Percentiles rank a stretch among this genome's conserved stretches.
These are phyloP conservation scores for Nowickia ferox DNA, from an alignment of 2,888 invertebrate genomes.

Conservation along the genomic window DNA sequence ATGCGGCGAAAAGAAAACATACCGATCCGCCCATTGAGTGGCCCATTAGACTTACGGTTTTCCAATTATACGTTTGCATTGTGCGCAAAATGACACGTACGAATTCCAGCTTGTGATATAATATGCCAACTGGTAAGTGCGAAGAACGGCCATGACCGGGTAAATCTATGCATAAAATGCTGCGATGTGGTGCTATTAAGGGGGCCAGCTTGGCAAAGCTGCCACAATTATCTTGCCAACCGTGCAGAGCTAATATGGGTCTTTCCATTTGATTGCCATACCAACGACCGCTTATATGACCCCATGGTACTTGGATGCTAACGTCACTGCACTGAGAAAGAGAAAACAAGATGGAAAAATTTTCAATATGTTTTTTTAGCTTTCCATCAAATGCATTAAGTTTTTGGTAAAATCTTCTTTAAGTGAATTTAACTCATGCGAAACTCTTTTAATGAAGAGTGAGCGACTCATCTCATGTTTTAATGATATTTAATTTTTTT, in stretches of 20 bases:
- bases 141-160: conserved; percentile 90
- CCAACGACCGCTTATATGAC: conserved; percentile 87
- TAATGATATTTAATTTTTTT: no score
- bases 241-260: conserved; percentile 89
- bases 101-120: conserved; percentile 81
- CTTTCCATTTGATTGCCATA: conserved; percentile 87
- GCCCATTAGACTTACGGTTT: conserved; percentile 87
- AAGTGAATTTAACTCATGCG: no score
- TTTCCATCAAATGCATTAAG: no score
- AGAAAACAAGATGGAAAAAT: background rate
- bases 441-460: no score
- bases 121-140: conserved; percentile 86
- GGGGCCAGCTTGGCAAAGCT: conserved; percentile 89
- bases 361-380: no score
- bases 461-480: no score
- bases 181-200: conserved; percentile 83
- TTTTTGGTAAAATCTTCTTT: no score
- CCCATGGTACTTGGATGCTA: conserved; percentile 88
- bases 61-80: conserved; percentile 87
- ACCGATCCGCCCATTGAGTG: conserved; percentile 88
- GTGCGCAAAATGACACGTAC: conserved; percentile 85
- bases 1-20: conserved; percentile 85
- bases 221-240: conserved; percentile 91
- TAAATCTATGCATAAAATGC: conserved; percentile 87
- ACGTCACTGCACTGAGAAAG: conserved; percentile 85